Base-by-base conservation (phyloP, 2,797 vertebrate species). In the Helicolenus hilgendorfi region DNA sequence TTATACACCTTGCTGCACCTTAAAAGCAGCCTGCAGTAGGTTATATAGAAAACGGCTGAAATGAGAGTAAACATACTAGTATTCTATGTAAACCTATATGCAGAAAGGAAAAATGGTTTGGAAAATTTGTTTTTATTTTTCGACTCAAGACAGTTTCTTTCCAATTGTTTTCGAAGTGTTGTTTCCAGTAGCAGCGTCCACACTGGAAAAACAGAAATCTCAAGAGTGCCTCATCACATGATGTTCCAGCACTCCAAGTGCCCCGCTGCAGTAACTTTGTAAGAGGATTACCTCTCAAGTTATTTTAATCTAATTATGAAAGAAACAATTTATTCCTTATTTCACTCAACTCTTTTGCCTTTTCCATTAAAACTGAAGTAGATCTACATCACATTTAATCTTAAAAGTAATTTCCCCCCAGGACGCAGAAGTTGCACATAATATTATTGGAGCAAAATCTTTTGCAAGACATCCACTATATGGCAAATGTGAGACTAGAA, bases 231-330 rank as follows among this genome's bases (percentile, higher is more conserved):
- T 81, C 70, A 81, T 97, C 95, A 97, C 95, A 95, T 96, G 95
- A 93, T 87, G 72, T 83, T 89, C 70, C 76, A 88, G 81, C 63
- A 79, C 60, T 71, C 63, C 26, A 74, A 86, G 86, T 29, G 45
- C 83, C 83, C 77, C 60, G 58, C 84, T 81, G 85, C 84, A 77
- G 77, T 95, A 93, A 95, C 91, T 93, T 94, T 89, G 56, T 95
- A 97, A 97, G 89, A 94, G 91, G 96, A 97, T 97, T 96, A 97
- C 81, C 84, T 72, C 87, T 85, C 59, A 96, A 96, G 92, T 81
- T 91, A 96, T 97, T 96, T 96, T 96, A 95, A 97, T 96, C 94
- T 92, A 95, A 95, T 97, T 92, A 95, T 79, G 26, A 81, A 87
- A 87, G 76, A 81, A 91, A 84, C 81, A 24, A 83, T 86, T 83